Conservation (phyloP, 1,140 invertebrate species). For the Ylistrum balloti region DNA sequence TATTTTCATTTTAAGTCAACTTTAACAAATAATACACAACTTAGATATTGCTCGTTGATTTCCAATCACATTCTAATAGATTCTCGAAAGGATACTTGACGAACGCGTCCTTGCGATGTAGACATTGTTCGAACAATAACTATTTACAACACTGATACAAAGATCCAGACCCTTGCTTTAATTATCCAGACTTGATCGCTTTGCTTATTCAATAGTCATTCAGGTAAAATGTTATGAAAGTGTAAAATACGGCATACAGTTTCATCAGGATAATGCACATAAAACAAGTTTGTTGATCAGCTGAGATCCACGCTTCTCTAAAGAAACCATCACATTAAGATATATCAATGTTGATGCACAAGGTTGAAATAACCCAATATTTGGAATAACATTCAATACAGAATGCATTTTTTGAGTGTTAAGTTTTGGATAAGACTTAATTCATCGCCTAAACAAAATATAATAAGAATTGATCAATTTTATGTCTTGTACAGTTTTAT, state of each 20-base stretch:
- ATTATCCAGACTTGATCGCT: not conserved
- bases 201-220: not conserved
- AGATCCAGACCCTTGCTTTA: not conserved
- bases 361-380: too few relatives aligned
- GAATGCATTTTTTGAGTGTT: too few relatives aligned
- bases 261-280: not conserved
- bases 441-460: too few relatives aligned
- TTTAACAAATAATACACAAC: constrained; percentile 9
- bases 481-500: too few relatives aligned
- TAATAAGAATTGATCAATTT: too few relatives aligned
- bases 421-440: too few relatives aligned
- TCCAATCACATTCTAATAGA: constrained; percentile 21
- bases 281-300: not conserved
- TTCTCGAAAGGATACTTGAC: not conserved
- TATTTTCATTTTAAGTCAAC: not conserved
- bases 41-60: not conserved
- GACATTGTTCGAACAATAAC: not conserved
- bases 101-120: not conserved
- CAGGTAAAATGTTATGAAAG: not conserved
- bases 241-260: not conserved
- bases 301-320: not conserved
- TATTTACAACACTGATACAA: not conserved
- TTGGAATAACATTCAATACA: too few relatives aligned
- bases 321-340: not conserved
- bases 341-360: not conserved